Base-by-base conservation (phyloP, 2,888 invertebrate species). In the Clepsis dumicolana region DNA sequence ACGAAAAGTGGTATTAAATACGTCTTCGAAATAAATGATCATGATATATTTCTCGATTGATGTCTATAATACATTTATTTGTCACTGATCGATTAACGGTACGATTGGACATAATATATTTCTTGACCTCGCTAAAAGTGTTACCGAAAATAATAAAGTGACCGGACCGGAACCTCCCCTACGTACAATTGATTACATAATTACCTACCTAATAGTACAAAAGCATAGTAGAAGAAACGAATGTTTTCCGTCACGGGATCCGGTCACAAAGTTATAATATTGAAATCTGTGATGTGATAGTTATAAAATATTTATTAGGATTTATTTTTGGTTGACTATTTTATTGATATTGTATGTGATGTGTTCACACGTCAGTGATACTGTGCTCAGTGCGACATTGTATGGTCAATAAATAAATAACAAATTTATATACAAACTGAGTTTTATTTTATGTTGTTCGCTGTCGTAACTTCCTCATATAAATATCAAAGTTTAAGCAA, bases 271-370 rank as follows among this genome's bases (percentile, higher is more conserved):
- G 50, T 63, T 71, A 65, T 79, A 79, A 80, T 80, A 77, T 80
- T 59, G 56, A 62, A 85, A 89, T 86, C 90, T 91, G 91, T 91
- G 90, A 91, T 91, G 85, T 87, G 72, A 77, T 81, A 83, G 80
- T 78, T 78, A 72, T 76, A 75, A 77, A 80, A 81, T 81, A 82
- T 83, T 84, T 80, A 79, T 80, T 84, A 87, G 80, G 77, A 79
- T 74, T 78, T 84, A 82, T 79, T 79, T 78, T 80, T 75, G 76
- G 72, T 79, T 80, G 76, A 77, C 75, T 80, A 80, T 79, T 77
- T 79, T 80, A 75, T 71, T 76, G 73, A 67, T 63, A 72, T 76
- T 75, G 67, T 77, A 70, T 81, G 74, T 74, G 83, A 83, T 82
- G 86, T 84, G 83, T 82, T 74, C 65, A 18, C 68, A 83, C 86